Base-by-base conservation (phyloP, 2,113 vertebrate genomes). In the Lampris incognitus region DNA sequence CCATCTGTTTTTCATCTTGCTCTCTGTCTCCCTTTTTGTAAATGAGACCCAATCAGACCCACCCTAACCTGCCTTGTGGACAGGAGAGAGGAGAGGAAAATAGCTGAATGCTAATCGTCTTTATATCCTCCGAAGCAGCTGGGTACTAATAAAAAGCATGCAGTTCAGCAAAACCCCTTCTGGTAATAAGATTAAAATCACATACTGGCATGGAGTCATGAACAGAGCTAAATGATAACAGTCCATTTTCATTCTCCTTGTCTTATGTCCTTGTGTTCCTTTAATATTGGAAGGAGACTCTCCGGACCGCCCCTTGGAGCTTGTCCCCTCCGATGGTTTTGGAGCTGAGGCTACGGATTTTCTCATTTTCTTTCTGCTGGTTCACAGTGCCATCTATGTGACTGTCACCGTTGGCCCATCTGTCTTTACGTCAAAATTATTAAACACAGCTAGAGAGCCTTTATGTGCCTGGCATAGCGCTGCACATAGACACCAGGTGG, bases 391-490 rank as follows among this genome's bases (percentile, higher is more conserved):
- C 74, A 55, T 74, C 72, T 56, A 61, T 56, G 42, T 60, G 72
- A 84, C 78, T 72, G 24, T 83, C 87, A 63, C 67, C 55, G 42
- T 70, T 58, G 69, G 71, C 76, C 84, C 81, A 85, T 92, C 90
- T 87, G 83, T 87, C 85, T 70, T 82, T 13, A n/a, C 79, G 79
- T 89, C 86, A 72, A 49, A 82, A 85, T 86, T 70, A 88, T 87
- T 86, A 87, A 91, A 86, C 59, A 50, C 85, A 66, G 76, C 75
- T 44, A 41, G 73, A 72, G 77, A 83, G 75, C 70, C 72, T 86
- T 90, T 79, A 78, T 87, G 77, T 69, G 69, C 59, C 83, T 68
- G 74, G 74, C 75, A 78, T 58, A 36, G 74, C 78, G 74, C 62
- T 11, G 81, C 76, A 72, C 59, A 75, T 66, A 84, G 72, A 78